These are phyloP conservation scores for Cyprichromis sp. DNA, from an alignment of 2,113 vertebrate species.

Conservation along the genomic window DNA sequence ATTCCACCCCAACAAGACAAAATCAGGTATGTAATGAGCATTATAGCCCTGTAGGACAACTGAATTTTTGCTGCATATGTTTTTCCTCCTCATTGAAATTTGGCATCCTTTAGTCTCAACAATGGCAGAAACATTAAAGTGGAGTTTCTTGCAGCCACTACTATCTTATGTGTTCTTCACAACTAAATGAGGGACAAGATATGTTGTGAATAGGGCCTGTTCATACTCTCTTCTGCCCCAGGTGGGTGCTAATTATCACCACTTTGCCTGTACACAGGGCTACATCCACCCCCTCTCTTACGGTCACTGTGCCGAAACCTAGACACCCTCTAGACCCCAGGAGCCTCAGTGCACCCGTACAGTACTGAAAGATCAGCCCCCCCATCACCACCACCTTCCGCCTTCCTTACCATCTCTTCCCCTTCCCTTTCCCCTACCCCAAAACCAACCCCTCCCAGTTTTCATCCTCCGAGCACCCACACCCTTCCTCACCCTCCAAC, in stretches of 20 bases:
- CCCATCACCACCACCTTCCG: constrained; percentile 43
- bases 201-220: neutral
- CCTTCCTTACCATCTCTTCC: constrained; percentile 44
- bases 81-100: neutral
- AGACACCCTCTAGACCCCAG: constrained; percentile 77
- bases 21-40: neutral
- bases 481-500: constrained; percentile 64
- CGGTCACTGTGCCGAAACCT: constrained; percentile 61
- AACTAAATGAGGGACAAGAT: neutral
- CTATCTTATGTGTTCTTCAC: neutral
- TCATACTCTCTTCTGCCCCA: neutral
- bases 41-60: neutral
- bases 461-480: constrained; percentile 46
- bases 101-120: neutral
- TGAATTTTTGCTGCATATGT: neutral
- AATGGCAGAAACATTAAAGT: neutral
- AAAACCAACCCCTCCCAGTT: constrained; percentile 19
- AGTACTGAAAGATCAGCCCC: constrained; percentile 38
- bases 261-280: neutral
- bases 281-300: constrained; percentile 23
- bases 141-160: neutral
- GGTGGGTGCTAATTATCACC: neutral
- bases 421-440: constrained; percentile 55
- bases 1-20: neutral
- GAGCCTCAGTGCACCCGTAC: constrained; percentile 67